These are phyloP conservation scores for Phasianus colchicus DNA, from an alignment of 2,113 vertebrate species.

Conservation along the genomic window DNA sequence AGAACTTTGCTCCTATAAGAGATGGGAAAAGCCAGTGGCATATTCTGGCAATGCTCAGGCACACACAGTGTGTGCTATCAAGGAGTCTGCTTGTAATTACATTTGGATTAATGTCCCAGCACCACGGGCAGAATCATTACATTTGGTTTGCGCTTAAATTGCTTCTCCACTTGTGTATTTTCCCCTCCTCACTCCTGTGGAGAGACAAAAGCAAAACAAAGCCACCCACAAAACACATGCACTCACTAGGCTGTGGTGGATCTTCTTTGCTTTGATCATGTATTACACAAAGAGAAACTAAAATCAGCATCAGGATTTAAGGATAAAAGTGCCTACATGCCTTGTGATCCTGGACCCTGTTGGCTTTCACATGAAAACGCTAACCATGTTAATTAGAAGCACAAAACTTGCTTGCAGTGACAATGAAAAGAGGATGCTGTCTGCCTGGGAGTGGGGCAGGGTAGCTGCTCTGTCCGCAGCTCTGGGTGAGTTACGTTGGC, in stretches of 20 bases:
- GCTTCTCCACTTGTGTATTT: not conserved
- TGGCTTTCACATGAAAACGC: conserved; percentile 25
- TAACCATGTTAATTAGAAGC: not conserved
- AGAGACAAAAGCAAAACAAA: conserved; percentile 60
- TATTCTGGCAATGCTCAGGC: not conserved
- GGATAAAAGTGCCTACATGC: not conserved
- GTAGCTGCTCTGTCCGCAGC: not conserved
- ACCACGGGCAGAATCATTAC: not conserved
- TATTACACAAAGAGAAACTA: conserved; percentile 44
- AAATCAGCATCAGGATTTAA: conserved; percentile 36
- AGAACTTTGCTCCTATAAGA: not conserved
- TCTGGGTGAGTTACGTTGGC: not conserved
- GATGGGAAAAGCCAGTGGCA: not conserved
- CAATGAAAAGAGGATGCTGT: not conserved
- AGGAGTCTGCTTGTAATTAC: conserved; percentile 11
- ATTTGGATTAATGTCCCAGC: not conserved
- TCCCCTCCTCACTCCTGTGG: not conserved
- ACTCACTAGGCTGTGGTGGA: not conserved
- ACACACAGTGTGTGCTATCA: not conserved
- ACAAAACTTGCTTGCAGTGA: not conserved
- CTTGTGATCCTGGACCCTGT: not conserved
- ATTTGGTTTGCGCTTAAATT: conserved; percentile 42
- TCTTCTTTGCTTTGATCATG: conserved; percentile 46
- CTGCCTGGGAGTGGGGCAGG: not conserved
- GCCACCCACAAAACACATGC: conserved; percentile 48